Evolutionary conservation across 2,888 invertebrate genomes (phyloP), one percentile per base, ranked within the genome.

Genomic region (Acanthosoma haemorrhoidale): DNA sequence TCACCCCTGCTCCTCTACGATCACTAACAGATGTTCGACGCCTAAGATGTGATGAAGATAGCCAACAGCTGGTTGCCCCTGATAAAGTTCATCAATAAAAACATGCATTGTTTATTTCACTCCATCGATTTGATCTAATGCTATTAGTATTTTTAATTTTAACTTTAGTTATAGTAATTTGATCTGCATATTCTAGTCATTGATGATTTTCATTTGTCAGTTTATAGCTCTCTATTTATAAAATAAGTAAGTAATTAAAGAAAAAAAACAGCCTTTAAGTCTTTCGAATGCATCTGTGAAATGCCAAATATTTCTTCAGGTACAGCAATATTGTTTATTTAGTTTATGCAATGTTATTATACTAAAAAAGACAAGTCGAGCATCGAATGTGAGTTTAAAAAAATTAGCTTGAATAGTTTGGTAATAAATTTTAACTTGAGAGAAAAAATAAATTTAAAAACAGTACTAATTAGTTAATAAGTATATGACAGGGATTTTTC

Each of bases 1-100:
- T 84, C 74, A 83, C 83, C 70, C 82, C 84, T 69, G 82, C 81
- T 70, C 82, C 83, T 68, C 81, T 84, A 63, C 79, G 84, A 59
- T 81, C 83, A 13, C 78, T 84, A 38, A 83, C 82, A 68, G 84
- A 84, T 74, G 81, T 81, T n/a, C 78, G 81, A 41, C 78, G 82
- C n/a, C 76, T 80, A 60, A 72, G 75, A 36, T 73, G 71, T 18
- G 74, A 74, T 32, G 76, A 76, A 74, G 75, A 76, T 60, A 75
- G 75, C 61, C 75, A 76, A 71, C 73, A 75, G 34, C 73, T 76
- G 4, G 75, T 76, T 18, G n/a, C 72, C 16, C 69, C 74, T 13
- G 74, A 74, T 25, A 71, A 72, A 34, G 58, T 71, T 38, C 68
- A 71, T 18, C 70, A 69, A 41, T 73, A 67, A 67, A 39, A 13